Evolutionary conservation across 2,797 vertebrate genomes (phyloP).

Genomic region (Pseudopleuronectes americanus): DNA sequence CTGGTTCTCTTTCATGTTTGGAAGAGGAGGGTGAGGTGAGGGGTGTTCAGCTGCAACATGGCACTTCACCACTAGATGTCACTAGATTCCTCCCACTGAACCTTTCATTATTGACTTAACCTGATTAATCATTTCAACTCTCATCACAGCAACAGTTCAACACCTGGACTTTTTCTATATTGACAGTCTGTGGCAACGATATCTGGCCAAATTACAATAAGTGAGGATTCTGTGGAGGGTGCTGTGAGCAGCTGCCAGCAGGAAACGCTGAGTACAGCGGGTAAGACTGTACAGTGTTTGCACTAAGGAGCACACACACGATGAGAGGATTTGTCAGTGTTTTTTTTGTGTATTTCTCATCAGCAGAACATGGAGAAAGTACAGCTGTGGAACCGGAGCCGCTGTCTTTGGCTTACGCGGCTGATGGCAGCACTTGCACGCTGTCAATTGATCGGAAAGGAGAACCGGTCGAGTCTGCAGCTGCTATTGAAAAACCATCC

Average conservation of each 20-base stretch:
- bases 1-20: no score
- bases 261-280: slow-evolving; percentile 31
- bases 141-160: slow-evolving; percentile 8
- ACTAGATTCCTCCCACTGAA: no score
- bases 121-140: neutral
- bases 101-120: no score
- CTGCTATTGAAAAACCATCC: slow-evolving; percentile 37
- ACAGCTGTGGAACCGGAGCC: slow-evolving; percentile 28
- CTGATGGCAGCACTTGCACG: slow-evolving; percentile 33
- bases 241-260: slow-evolving; percentile 27
- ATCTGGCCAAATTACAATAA: slow-evolving; percentile 57
- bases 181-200: slow-evolving; percentile 37
- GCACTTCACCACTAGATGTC: no score
- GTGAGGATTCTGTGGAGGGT: slow-evolving; percentile 56
- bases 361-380: slow-evolving; percentile 45
- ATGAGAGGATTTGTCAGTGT: slow-evolving; percentile 10
- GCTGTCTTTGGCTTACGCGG: slow-evolving; percentile 10
- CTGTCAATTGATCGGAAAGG: slow-evolving; percentile 34
- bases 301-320: neutral
- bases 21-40: no score
- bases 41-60: no score
- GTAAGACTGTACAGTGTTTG: slow-evolving; percentile 38
- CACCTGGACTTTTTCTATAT: neutral
- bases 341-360: slow-evolving; percentile 25
- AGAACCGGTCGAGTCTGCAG: slow-evolving; percentile 30